phyloP scores from a whole-genome alignment of 2,113 vertebrate genomes.

The Vombatus ursinus region DNA sequence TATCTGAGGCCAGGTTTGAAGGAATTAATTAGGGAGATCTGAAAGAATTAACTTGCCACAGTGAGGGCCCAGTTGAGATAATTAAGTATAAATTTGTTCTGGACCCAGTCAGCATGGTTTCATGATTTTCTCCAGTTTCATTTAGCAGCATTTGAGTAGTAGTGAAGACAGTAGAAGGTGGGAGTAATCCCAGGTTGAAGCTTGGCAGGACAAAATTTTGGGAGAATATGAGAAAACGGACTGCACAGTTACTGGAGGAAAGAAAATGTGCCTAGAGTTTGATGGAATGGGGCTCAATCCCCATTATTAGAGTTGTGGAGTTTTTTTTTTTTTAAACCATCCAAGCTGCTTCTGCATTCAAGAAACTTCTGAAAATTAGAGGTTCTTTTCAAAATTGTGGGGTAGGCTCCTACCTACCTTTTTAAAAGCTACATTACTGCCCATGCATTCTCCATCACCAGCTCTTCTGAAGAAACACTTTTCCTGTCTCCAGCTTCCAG shows the following conservation, averaged over 20 bases:
- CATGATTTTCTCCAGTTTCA: background rate
- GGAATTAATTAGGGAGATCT: background rate
- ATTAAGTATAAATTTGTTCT: background rate
- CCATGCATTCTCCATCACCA: background rate
- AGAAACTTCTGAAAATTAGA: background rate
- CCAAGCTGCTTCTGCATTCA: slow-evolving; percentile 3
- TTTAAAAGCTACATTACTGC: background rate
- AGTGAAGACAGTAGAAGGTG: background rate
- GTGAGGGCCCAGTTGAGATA: background rate
- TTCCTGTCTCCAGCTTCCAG: background rate
- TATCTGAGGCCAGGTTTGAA: background rate
- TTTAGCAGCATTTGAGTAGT: background rate
- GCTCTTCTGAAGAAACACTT: background rate
- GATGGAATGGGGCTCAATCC: background rate
- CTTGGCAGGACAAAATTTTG: background rate
- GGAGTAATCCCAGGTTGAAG: background rate
- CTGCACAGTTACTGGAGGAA: background rate
- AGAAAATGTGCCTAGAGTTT: background rate
- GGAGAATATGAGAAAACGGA: background rate
- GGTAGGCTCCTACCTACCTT: background rate
- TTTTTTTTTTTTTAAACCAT: slow-evolving; percentile 13
- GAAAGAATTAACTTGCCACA: background rate
- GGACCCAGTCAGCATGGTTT: background rate
- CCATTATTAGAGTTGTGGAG: background rate
- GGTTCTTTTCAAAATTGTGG: background rate